Percentiles rank a stretch among this genome's conserved stretches.
Evolutionary conservation across 2,113 vertebrate genomes (phyloP).

Genomic region (Brachyhypopomus occidentalis): DNA sequence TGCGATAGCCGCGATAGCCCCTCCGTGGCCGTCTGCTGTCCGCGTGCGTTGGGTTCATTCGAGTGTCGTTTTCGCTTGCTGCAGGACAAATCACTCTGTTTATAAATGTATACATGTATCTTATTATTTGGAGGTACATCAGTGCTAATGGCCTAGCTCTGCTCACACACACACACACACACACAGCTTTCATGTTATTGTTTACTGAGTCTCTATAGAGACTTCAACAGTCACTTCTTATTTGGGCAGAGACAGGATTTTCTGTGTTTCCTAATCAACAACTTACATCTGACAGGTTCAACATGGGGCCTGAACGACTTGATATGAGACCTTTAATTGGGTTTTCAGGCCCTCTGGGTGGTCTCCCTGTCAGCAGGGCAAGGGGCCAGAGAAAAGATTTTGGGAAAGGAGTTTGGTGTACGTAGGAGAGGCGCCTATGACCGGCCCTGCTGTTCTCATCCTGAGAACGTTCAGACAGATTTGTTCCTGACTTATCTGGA

Average conservation of each 20-base stretch:
- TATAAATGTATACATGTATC: constrained; percentile 35
- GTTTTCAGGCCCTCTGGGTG: constrained; percentile 36
- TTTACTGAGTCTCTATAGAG: constrained; percentile 21
- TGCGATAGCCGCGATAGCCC: constrained; percentile 29
- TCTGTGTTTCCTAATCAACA: constrained; percentile 25
- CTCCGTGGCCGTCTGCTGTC: constrained; percentile 30
- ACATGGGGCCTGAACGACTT: constrained; percentile 7
- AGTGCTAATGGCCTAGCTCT: constrained; percentile 20
- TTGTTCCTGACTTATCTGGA: constrained; percentile 15
- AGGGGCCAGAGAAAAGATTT: constrained; percentile 32
- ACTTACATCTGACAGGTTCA: constrained; percentile 25
- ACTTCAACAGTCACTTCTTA: constrained; percentile 21
- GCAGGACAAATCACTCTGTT: constrained; percentile 41
- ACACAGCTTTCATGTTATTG: background rate
- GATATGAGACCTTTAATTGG: background rate
- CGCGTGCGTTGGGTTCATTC: constrained; percentile 23
- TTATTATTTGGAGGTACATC: constrained; percentile 15
- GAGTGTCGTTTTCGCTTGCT: constrained; percentile 6
- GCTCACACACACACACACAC: background rate
- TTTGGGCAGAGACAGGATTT: constrained; percentile 15
- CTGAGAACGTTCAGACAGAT: constrained; percentile 29
- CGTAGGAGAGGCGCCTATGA: background rate
- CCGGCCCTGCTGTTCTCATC: constrained; percentile 29
- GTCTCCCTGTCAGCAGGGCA: constrained; percentile 22
- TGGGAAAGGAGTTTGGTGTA: constrained; percentile 26